Evolutionary conservation across 2,888 invertebrate species (phyloP).

Genomic region (Ormyrus nitidulus): DNA sequence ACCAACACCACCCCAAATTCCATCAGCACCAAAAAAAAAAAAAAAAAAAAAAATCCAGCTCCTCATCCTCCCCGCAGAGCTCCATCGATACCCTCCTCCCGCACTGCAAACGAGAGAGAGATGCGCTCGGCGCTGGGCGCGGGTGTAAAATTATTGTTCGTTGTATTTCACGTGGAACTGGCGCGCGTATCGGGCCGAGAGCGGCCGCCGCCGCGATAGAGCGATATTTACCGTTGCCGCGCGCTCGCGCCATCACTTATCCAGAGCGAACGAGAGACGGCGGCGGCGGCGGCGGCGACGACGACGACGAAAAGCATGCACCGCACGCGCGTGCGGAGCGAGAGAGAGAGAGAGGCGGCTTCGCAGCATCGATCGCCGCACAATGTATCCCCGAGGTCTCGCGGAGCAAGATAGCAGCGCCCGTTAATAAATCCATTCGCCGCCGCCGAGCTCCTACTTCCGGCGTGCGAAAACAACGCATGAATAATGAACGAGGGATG

Average conservation of each 20-base stretch:
- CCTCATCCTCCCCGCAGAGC: no score
- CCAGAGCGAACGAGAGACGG: not conserved
- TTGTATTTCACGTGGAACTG: slow-evolving; percentile 63
- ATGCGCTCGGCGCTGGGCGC: slow-evolving; percentile 33
- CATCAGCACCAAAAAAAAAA: no score
- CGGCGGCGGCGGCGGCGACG: slow-evolving; percentile 29
- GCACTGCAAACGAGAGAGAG: slow-evolving; percentile 41
- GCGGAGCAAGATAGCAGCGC: not conserved
- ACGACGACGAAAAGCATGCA: slow-evolving; percentile 46
- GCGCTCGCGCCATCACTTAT: slow-evolving; percentile 47
- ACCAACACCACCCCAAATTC: no score
- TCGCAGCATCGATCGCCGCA: slow-evolving; percentile 49
- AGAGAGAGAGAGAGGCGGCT: not conserved
- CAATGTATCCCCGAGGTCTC: slow-evolving; percentile 45
- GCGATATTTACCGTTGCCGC: slow-evolving; percentile 56
- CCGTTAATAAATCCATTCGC: slow-evolving; percentile 54
- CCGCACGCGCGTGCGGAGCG: no score
- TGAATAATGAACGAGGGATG: slow-evolving; percentile 44
- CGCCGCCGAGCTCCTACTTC: slow-evolving; percentile 36
- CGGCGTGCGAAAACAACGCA: slow-evolving; percentile 53
- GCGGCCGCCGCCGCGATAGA: slow-evolving; percentile 46
- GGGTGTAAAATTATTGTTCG: slow-evolving; percentile 64
- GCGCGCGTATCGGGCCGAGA: slow-evolving; percentile 53
- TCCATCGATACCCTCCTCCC: not conserved
- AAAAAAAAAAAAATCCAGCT: no score